Evolutionary conservation across 2,888 invertebrate species (phyloP).

Genomic region (Ornithoptera alexandrae): DNA sequence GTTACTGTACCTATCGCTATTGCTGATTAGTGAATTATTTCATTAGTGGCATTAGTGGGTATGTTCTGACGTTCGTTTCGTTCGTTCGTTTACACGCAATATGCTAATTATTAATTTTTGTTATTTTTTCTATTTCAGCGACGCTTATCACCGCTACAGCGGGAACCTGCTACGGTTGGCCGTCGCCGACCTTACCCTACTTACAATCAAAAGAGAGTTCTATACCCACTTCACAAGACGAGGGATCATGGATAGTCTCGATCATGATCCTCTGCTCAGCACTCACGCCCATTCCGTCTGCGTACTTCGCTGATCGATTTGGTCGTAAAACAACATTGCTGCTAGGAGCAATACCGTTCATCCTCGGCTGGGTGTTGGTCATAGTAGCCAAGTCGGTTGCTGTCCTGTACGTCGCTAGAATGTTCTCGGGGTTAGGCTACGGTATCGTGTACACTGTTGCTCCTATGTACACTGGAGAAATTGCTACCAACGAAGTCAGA

Average conservation of each 20-base stretch:
- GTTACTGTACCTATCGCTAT: slow-evolving; percentile 6
- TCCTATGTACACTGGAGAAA: slow-evolving; percentile 83
- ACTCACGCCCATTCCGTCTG: slow-evolving; percentile 81
- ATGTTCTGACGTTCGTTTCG: not conserved
- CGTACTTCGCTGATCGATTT: slow-evolving; percentile 81
- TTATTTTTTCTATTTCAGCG: slow-evolving; percentile 59
- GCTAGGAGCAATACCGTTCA: slow-evolving; percentile 80
- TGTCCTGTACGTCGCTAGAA: slow-evolving; percentile 79
- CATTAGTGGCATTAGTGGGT: slow-evolving; percentile 7
- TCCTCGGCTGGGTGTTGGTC: slow-evolving; percentile 82
- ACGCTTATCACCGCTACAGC: slow-evolving; percentile 77
- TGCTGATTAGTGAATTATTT: slow-evolving; percentile 20
- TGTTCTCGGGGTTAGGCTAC: slow-evolving; percentile 83
- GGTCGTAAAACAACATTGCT: slow-evolving; percentile 85
- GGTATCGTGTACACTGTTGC: slow-evolving; percentile 81
- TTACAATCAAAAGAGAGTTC: slow-evolving; percentile 66
- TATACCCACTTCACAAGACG: slow-evolving; percentile 71
- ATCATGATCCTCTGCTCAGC: slow-evolving; percentile 83
- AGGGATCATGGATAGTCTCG: slow-evolving; percentile 83
- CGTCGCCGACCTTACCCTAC: slow-evolving; percentile 80
- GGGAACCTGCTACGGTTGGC: slow-evolving; percentile 81
- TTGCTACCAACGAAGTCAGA: slow-evolving; percentile 81
- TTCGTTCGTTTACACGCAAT: not conserved
- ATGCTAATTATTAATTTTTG: not conserved
- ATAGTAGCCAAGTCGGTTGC: slow-evolving; percentile 79